These are phyloP conservation scores for Tetrao urogallus DNA, from an alignment of 2,113 vertebrate genomes.

Conservation along the genomic window DNA sequence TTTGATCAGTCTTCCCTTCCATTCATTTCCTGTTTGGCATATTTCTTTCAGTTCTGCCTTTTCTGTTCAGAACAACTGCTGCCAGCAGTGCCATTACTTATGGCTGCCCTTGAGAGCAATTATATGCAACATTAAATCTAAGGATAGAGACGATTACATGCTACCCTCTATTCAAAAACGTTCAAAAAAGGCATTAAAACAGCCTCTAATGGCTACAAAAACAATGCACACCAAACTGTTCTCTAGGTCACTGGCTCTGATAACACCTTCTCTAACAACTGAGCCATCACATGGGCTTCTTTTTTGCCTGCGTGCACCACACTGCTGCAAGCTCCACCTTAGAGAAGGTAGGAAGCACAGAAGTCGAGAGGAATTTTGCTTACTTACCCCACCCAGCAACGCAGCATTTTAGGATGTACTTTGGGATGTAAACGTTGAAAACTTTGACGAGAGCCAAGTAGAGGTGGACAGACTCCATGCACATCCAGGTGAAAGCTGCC, in stretches of 20 bases:
- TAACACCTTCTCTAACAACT: background rate
- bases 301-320: background rate
- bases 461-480: conserved; percentile 88
- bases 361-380: background rate
- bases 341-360: background rate
- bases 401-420: conserved; percentile 89
- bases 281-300: background rate
- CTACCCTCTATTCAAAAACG: background rate
- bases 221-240: background rate
- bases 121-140: background rate
- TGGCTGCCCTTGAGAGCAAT: background rate
- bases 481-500: conserved; percentile 91
- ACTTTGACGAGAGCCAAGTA: conserved; percentile 90
- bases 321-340: background rate
- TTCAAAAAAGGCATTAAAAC: background rate
- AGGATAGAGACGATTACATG: background rate
- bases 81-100: background rate
- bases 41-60: background rate
- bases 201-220: background rate
- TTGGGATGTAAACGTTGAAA: conserved; percentile 88
- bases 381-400: conserved; percentile 89
- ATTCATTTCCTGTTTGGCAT: background rate
- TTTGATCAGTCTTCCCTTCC: conserved; percentile 10
- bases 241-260: background rate
- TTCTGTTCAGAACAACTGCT: background rate